Evolutionary conservation across 1,140 invertebrate species (phyloP), one percentile per base, ranked within the genome.

Genomic region (Ephestia elutella): DNA sequence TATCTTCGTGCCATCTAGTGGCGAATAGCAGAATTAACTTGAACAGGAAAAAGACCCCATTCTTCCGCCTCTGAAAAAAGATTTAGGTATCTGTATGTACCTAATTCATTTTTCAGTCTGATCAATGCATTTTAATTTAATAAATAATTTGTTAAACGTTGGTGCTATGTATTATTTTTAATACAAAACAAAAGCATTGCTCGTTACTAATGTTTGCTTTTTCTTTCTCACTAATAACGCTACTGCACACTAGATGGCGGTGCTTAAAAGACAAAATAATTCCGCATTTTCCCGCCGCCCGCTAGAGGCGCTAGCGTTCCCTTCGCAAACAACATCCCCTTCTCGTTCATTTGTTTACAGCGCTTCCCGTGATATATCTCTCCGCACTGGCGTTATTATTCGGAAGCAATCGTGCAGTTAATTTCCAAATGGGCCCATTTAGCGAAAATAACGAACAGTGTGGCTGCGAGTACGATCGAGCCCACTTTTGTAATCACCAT

Each of bases 391-490:
- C 69, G 58, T 68, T 55, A 80, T 86, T 86, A 82, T 85, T 79
- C 70, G 66, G 69, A 75, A 80, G 80, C 76, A 85, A 85, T 83
- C 80, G 80, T 76, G 83, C 82, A 86, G 83, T 82, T 85, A 86
- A 86, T 85, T 83, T 85, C 66, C 66, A 79, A 85, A 86, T 83
- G 75, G 78, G 75, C 60, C 75, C 81, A 86, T 85, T 86, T 80
- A 80, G 75, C 65, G 71, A 73, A 80, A 83, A 83, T 79, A 83
- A 84, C 70, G 79, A 75, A 78, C 72, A 69, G 57, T 64, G 63
- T 67, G 66, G 65, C 67, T 63, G 54, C 55, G 66, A 63, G 62
- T 69, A 66, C 62, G 28, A 68, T 54, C 63, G 66, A 59, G 67
- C 66, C 65, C 65, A 69, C 66, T 78, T 82, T 75, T 84, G 73